phyloP scores from a whole-genome alignment of 37 sponge, comb jelly and placozoan genomes.

The Bolinopsis microptera region DNA sequence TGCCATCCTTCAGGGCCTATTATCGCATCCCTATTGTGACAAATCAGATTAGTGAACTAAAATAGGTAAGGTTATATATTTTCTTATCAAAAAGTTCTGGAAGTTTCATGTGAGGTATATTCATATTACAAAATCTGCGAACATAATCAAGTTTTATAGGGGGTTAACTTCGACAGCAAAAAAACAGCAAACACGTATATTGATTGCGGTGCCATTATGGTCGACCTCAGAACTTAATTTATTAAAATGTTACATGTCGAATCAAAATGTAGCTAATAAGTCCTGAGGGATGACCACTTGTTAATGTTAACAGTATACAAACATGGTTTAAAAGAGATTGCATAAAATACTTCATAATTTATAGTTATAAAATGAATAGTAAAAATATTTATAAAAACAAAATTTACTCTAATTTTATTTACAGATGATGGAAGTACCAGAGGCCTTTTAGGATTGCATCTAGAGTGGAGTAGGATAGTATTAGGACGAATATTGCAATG shows the following conservation, averaged over 20 bases:
- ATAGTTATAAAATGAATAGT: neutral
- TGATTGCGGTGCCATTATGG: neutral
- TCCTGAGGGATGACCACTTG: neutral
- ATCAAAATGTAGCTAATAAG: neutral
- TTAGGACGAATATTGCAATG: neutral
- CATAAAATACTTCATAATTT: neutral
- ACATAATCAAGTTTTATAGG: too few relatives aligned
- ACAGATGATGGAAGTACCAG: neutral
- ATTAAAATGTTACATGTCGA: neutral
- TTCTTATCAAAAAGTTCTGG: too few relatives aligned
- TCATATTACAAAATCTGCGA: too few relatives aligned
- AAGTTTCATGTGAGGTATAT: too few relatives aligned
- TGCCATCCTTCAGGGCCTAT: constrained; percentile 7
- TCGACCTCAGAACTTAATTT: neutral
- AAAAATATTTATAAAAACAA: neutral
- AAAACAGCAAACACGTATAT: neutral
- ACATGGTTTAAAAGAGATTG: neutral
- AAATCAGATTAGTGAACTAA: neutral
- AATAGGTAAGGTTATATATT: too few relatives aligned
- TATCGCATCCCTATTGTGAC: neutral
- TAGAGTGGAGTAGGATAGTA: neutral
- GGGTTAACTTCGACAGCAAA: neutral
- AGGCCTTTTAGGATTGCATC: neutral
- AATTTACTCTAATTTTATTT: neutral
- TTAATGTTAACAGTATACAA: neutral